These are phyloP conservation scores for Corythornis madagascariensis DNA, from an alignment of 2,113 vertebrate species.

Conservation along the genomic window DNA sequence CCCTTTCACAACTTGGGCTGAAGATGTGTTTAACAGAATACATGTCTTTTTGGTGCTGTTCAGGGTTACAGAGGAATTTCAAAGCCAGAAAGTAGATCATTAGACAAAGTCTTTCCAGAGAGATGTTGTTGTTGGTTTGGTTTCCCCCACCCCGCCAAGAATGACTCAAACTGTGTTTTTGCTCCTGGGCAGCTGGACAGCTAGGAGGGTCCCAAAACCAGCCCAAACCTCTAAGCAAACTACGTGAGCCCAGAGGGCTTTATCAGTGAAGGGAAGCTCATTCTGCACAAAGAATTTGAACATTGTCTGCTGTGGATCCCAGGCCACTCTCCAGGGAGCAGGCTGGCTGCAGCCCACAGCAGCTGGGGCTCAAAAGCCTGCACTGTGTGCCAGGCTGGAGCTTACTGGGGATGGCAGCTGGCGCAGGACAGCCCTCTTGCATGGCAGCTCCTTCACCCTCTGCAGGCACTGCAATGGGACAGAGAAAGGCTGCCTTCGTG, in stretches of 20 bases:
- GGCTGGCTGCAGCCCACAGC: slow-evolving; percentile 5
- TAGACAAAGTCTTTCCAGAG: background rate
- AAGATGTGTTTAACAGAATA: background rate
- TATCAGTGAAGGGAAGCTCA: background rate
- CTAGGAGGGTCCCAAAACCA: background rate
- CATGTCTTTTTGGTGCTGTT: background rate
- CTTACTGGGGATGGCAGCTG: background rate
- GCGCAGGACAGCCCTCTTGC: background rate
- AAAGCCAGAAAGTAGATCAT: background rate
- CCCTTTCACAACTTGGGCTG: background rate
- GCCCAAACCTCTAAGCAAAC: background rate
- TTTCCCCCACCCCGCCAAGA: background rate
- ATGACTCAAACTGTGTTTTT: background rate
- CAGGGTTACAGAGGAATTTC: background rate
- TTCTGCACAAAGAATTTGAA: background rate
- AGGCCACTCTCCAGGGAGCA: background rate
- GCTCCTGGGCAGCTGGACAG: background rate
- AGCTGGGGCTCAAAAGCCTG: background rate
- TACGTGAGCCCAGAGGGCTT: background rate
- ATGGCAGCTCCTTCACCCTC: background rate
- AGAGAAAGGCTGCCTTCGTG: background rate
- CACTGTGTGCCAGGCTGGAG: background rate
- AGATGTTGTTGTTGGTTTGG: background rate
- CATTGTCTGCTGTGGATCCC: background rate
- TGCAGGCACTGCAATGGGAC: background rate